Conservation (phyloP, 1,140 invertebrate genomes). For the Drosophila athabasca region DNA sequence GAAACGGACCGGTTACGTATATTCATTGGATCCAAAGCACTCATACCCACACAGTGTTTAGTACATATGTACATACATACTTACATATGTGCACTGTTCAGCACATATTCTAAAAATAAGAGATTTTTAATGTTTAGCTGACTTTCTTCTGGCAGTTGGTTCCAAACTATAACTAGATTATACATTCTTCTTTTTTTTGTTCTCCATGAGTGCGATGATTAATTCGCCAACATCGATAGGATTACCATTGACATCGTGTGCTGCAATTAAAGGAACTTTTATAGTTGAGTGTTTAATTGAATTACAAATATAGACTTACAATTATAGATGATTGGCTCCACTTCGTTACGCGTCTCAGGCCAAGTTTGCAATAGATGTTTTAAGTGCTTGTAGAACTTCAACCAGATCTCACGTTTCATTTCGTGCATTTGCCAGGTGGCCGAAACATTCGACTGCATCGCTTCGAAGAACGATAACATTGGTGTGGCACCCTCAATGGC, state of each 20-base stretch:
- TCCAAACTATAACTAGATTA: background rate
- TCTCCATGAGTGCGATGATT: constrained; percentile 22
- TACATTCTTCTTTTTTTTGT: constrained; percentile 10
- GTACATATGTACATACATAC: too few relatives aligned
- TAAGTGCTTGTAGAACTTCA: constrained; percentile 68
- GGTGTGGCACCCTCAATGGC: constrained; percentile 88
- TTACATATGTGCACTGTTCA: too few relatives aligned
- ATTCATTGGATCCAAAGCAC: too few relatives aligned
- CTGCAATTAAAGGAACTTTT: constrained; percentile 27
- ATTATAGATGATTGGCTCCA: constrained; percentile 65
- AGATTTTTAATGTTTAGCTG: background rate
- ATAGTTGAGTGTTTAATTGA: background rate
- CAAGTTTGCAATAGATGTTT: constrained; percentile 50
- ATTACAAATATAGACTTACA: constrained; percentile 36
- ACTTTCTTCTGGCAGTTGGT: background rate
- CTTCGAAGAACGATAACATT: constrained; percentile 86
- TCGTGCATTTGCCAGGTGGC: constrained; percentile 66
- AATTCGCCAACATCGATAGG: constrained; percentile 62
- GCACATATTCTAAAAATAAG: background rate
- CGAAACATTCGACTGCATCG: constrained; percentile 77
- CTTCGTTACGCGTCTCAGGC: constrained; percentile 66
- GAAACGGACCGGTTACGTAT: too few relatives aligned
- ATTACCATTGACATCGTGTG: constrained; percentile 40
- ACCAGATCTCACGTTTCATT: constrained; percentile 73
- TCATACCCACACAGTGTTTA: too few relatives aligned